Conservation (phyloP, 2,797 vertebrate genomes). For the Premnoplex brunnescens region DNA sequence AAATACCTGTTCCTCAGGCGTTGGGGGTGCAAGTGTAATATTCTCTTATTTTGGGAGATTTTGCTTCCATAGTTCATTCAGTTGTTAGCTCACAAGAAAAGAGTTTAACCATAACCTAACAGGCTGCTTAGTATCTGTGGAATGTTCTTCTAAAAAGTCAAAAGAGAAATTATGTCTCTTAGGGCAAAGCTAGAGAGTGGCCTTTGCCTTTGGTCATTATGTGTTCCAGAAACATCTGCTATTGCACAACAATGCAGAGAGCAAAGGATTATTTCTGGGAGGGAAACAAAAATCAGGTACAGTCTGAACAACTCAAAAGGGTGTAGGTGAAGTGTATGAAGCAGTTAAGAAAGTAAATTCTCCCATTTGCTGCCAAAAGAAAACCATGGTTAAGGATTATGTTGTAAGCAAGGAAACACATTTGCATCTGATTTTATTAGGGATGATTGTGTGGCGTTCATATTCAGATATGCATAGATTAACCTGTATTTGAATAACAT, state of each 20-base stretch:
- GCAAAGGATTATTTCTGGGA: neutral
- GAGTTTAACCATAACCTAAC: neutral
- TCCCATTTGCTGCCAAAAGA: neutral
- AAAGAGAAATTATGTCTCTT: neutral
- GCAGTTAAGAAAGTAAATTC: neutral
- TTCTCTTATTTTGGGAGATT: neutral
- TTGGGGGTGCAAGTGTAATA: neutral
- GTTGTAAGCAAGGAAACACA: neutral
- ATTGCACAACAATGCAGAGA: neutral
- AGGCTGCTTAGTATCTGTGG: neutral
- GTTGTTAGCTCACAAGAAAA: neutral
- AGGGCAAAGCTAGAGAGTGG: neutral
- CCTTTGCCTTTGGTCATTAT: neutral
- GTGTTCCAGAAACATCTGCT: neutral
- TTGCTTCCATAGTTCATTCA: neutral
- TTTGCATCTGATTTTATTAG: neutral
- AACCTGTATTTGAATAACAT: neutral
- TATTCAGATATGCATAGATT: neutral
- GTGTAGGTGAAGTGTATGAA: neutral
- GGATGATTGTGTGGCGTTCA: neutral
- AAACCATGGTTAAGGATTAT: neutral
- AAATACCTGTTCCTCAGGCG: neutral
- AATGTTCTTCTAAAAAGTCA: neutral
- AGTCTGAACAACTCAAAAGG: neutral
- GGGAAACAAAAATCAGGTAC: neutral